phyloP scores from a whole-genome alignment of 2,113 vertebrate species.

The Proterorhinus semilunaris region DNA sequence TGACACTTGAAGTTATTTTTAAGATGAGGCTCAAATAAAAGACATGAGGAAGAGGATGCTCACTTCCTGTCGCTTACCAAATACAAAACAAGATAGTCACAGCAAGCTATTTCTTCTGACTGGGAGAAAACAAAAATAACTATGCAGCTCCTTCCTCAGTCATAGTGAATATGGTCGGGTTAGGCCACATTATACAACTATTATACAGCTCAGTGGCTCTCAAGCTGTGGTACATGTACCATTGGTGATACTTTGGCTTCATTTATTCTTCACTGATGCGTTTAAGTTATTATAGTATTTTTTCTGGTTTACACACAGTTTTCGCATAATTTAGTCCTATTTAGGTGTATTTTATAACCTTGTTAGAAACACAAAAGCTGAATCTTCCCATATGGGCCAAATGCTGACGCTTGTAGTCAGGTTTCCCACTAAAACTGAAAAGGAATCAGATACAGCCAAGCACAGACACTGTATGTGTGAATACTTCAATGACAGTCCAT shows the following conservation, averaged over 20 bases:
- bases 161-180: constrained; percentile 27
- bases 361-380: constrained; percentile 18
- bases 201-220: too few relatives aligned
- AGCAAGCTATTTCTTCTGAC: constrained; percentile 53
- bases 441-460: constrained; percentile 39
- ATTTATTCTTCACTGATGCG: too few relatives aligned
- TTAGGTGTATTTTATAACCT: too few relatives aligned
- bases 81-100: constrained; percentile 13
- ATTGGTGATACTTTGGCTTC: too few relatives aligned
- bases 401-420: constrained; percentile 60
- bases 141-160: constrained; percentile 33
- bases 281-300: too few relatives aligned
- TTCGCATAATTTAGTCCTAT: too few relatives aligned
- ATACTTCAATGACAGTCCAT: constrained; percentile 22
- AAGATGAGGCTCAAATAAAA: constrained; percentile 33
- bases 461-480: constrained; percentile 11
- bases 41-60: constrained; percentile 48
- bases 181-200: background rate
- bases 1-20: constrained; percentile 50
- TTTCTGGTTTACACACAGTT: too few relatives aligned
- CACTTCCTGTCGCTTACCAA: constrained; percentile 46
- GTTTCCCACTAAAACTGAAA: constrained; percentile 40
- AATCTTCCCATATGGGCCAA: constrained; percentile 56
- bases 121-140: constrained; percentile 30
- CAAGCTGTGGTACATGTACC: too few relatives aligned